Evolutionary conservation across 1,140 invertebrate genomes (phyloP).

Genomic region (Drosophila ohnishii): DNA sequence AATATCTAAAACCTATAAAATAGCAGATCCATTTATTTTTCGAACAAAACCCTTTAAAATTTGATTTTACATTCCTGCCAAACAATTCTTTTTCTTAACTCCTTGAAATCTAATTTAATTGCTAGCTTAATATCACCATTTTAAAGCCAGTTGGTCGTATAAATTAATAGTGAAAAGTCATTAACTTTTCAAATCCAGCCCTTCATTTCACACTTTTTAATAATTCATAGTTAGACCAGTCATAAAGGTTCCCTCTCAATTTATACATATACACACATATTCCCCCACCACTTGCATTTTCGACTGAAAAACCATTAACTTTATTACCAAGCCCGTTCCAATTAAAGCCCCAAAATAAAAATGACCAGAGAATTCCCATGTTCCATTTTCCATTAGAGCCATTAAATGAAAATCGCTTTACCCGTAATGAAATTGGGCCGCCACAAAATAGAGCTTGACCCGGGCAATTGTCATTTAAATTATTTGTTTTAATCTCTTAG

Average conservation of each 20-base stretch:
- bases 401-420: conserved; percentile 52
- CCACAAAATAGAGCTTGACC: conserved; percentile 51
- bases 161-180: not conserved
- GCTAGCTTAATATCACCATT: not conserved
- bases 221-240: not conserved
- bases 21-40: too few relatives aligned
- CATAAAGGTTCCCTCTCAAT: not conserved
- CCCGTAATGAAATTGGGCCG: conserved; percentile 51
- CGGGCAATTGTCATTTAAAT: conserved; percentile 57
- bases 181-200: conserved; percentile 1
- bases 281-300: conserved; percentile 28
- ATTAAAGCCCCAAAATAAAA: conserved; percentile 32
- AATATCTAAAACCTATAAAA: too few relatives aligned
- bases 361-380: conserved; percentile 57
- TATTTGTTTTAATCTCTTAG: conserved; percentile 21
- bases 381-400: conserved; percentile 68
- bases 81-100: too few relatives aligned
- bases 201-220: conserved; percentile 3
- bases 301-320: conserved; percentile 45
- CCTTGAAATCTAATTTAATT: not conserved
- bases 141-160: not conserved
- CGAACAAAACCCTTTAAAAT: too few relatives aligned
- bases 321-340: conserved; percentile 31
- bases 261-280: not conserved
- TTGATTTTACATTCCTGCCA: too few relatives aligned